Conservation (phyloP, 1,140 invertebrate genomes). For the Drosophila aff. region DNA sequence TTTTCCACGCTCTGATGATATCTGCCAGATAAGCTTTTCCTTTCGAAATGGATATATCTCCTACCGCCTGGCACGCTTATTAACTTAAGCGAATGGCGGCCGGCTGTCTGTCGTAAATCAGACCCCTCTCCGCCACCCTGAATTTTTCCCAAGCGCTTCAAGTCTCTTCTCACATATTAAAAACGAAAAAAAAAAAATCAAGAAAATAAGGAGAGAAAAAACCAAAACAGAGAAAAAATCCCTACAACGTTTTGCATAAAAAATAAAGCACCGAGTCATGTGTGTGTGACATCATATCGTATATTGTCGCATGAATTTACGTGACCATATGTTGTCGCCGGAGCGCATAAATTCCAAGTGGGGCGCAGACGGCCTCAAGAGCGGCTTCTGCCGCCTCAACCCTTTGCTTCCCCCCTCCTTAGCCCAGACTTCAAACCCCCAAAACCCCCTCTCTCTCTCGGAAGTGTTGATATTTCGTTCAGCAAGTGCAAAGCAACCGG, state of each 20-base stretch:
- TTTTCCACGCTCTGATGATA: neutral
- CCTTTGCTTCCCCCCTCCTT: slow-evolving; percentile 12
- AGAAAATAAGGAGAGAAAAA: slow-evolving; percentile 30
- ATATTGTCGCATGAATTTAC: slow-evolving; percentile 84
- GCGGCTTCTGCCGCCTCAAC: slow-evolving; percentile 30
- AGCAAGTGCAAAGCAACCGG: slow-evolving; percentile 54
- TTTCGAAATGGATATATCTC: slow-evolving; percentile 26
- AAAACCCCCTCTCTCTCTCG: slow-evolving; percentile 9
- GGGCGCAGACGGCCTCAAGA: slow-evolving; percentile 71
- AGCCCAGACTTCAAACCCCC: neutral
- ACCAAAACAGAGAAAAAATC: slow-evolving; percentile 56
- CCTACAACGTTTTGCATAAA: slow-evolving; percentile 81
- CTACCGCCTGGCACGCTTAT: slow-evolving; percentile 58
- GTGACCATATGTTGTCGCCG: slow-evolving; percentile 83
- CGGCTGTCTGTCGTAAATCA: slow-evolving; percentile 73
- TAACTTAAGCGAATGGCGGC: slow-evolving; percentile 66
- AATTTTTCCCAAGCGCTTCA: slow-evolving; percentile 46
- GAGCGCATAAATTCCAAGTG: slow-evolving; percentile 80
- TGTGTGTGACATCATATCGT: slow-evolving; percentile 81
- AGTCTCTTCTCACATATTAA: slow-evolving; percentile 80
- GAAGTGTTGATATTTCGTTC: slow-evolving; percentile 72
- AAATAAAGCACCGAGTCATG: slow-evolving; percentile 73
- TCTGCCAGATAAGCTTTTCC: slow-evolving; percentile 28
- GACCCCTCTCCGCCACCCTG: slow-evolving; percentile 18
- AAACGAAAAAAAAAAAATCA: slow-evolving; percentile 25